Conservation (phyloP, 1,140 invertebrate genomes). For the Melipona quadrifasciata region DNA sequence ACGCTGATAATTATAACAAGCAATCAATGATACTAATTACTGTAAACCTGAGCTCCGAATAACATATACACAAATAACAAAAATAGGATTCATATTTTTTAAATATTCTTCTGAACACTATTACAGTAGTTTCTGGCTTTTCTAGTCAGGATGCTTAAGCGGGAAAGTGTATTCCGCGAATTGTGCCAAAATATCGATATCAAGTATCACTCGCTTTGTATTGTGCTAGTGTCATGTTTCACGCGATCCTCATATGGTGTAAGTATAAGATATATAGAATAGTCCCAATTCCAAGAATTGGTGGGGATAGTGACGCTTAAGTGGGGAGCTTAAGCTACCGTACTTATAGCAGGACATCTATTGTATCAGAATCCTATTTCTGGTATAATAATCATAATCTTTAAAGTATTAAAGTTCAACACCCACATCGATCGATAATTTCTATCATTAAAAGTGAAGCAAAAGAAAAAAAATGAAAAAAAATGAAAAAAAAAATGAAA, state of each 20-base stretch:
- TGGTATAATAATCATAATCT: neutral
- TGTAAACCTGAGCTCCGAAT: neutral
- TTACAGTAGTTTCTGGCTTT: no score
- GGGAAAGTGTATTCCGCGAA: no score
- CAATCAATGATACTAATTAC: no score
- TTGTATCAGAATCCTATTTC: neutral
- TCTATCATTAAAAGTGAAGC: neutral
- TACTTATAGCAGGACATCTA: neutral
- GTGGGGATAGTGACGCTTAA: no score
- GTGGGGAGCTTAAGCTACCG: no score
- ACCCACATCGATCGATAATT: neutral
- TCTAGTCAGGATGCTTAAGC: no score
- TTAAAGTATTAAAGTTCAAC: neutral
- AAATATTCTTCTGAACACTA: neutral
- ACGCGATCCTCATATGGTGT: no score
- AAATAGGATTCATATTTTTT: neutral
- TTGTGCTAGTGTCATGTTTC: no score
- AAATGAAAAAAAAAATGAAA: slow-evolving; percentile 9
- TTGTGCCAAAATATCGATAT: no score
- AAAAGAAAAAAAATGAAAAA: slow-evolving; percentile 14
- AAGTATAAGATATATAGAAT: no score
- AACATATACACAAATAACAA: neutral
- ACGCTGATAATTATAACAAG: neutral
- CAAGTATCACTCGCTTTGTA: no score
- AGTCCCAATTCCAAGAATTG: no score